These are phyloP conservation scores for Muntiacus reevesi DNA, from an alignment of 2,113 vertebrate species.

Conservation along the genomic window DNA sequence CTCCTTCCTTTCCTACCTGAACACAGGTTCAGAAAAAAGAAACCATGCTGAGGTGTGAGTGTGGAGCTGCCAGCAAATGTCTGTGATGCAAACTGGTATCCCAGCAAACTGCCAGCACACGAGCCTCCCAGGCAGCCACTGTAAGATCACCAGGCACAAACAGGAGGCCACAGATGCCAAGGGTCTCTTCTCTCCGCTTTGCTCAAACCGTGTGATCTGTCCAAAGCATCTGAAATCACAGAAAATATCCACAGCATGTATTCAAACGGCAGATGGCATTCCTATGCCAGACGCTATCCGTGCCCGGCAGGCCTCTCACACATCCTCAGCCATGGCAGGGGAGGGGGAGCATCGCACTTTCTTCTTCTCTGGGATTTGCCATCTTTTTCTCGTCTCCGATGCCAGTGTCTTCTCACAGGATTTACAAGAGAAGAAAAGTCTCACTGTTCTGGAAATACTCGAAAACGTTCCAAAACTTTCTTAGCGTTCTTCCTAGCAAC, in stretches of 20 bases:
- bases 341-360: neutral
- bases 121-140: neutral
- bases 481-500: slow-evolving; percentile 70
- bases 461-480: slow-evolving; percentile 65
- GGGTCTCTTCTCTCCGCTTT: neutral
- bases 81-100: neutral
- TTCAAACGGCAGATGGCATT: slow-evolving; percentile 13
- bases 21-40: neutral
- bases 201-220: neutral
- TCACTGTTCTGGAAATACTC: slow-evolving; percentile 65
- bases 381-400: slow-evolving; percentile 50
- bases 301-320: neutral
- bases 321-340: neutral
- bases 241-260: neutral
- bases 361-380: slow-evolving; percentile 49
- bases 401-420: slow-evolving; percentile 67
- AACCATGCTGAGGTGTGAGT: neutral
- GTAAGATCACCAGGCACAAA: neutral
- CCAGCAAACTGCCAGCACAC: neutral
- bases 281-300: neutral
- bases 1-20: neutral
- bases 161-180: neutral
- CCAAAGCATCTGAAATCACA: neutral
- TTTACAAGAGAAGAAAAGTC: slow-evolving; percentile 73
- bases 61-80: neutral